Evolutionary conservation across 1,140 invertebrate species (phyloP), one percentile per base, ranked within the genome.

Genomic region (Aphidius gifuensis): DNA sequence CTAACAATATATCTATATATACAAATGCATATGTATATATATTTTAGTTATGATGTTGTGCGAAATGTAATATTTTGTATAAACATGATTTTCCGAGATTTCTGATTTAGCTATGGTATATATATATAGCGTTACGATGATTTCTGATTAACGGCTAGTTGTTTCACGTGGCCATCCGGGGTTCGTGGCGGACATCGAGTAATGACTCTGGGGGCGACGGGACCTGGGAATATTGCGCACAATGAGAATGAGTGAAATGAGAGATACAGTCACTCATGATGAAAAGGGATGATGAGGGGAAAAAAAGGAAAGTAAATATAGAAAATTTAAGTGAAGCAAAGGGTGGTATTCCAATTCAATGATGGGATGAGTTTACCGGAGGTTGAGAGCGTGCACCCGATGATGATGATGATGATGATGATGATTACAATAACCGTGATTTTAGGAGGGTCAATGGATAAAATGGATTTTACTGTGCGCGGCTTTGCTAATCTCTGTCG

Each of bases 41-140:
- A 23, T 23, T 23, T 23, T 23, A 23, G 23, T 23, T 3, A 23
- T 32, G 23, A 32, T 32, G 23, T 32, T 32, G 23, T 32, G 23
- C 23, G 4, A 32, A 32, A 32, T 32, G 23, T 32, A 32, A 32
- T 32, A 32, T 32, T 32, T 32, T 32, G 23, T 32, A 32, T 32
- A 32, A 88, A 58, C 85, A 86, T 64, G 86, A 87, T 55, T 85
- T 84, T 74, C 84, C 85, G 71, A 72, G 77, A 64, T 59, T 67
- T 44, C 61, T 63, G 56, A 61, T 66, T 58, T 62, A 64, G 57
- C 50, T 43, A 60, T 55, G 62, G 32, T 38, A 16, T 46, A 38
- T 32, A 32, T 32, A 32, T 32, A 32, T 32, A 32, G 23, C 23
- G 57, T 61, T 42, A 67, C 71, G 74, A 80, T 80, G 79, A 81